These are phyloP conservation scores for Catocala sponsa DNA, from an alignment of 2,888 invertebrate genomes.

Conservation along the genomic window DNA sequence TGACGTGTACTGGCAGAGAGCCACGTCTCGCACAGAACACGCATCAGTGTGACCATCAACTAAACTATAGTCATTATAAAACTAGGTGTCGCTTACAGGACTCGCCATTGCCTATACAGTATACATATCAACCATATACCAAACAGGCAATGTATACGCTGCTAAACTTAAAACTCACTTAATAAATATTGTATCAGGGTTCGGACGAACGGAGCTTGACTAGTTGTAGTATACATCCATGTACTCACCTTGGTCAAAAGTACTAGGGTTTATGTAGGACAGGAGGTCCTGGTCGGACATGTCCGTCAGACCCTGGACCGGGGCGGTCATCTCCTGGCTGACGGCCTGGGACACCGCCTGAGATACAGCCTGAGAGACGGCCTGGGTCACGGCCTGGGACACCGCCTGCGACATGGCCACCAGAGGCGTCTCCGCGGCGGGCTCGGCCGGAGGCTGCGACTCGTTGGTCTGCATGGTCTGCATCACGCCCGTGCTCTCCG, in stretches of 20 bases:
- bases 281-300: slow-evolving; percentile 96
- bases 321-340: slow-evolving; percentile 87
- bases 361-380: slow-evolving; percentile 82
- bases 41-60: background rate
- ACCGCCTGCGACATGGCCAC: slow-evolving; percentile 86
- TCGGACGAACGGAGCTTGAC: slow-evolving; percentile 40
- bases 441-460: slow-evolving; percentile 70
- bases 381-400: slow-evolving; percentile 82
- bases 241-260: slow-evolving; percentile 94
- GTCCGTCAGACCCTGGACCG: slow-evolving; percentile 92
- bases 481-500: slow-evolving; percentile 62
- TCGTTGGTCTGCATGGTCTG: slow-evolving; percentile 46
- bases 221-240: slow-evolving; percentile 66
- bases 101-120: background rate
- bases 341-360: slow-evolving; percentile 84
- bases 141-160: slow-evolving; percentile 1
- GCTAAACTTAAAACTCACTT: background rate
- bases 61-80: background rate
- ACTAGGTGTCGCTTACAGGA: background rate
- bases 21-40: too few species aligned
- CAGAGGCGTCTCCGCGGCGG: slow-evolving; percentile 74
- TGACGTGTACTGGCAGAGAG: too few species aligned
- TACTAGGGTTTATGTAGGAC: slow-evolving; percentile 96
- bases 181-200: slow-evolving; percentile 13
- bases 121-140: background rate